Evolutionary conservation across 1,140 invertebrate genomes (phyloP).

Genomic region (Drosophila ananassae): DNA sequence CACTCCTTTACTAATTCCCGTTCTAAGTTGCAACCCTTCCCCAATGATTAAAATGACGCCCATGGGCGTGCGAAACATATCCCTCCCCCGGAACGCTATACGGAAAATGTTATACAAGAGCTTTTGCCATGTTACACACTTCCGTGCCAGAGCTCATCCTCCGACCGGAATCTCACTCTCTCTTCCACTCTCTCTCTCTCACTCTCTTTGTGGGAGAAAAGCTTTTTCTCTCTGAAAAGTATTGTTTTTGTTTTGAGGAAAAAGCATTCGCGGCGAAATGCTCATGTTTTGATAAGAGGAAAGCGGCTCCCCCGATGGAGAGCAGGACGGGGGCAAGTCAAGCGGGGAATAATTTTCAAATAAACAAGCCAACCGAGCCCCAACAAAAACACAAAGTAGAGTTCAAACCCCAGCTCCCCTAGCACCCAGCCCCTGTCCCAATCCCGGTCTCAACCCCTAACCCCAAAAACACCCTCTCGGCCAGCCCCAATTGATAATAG

Average conservation of each 20-base stretch:
- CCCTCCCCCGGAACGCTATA: constrained; percentile 19
- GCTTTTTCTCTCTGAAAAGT: constrained; percentile 42
- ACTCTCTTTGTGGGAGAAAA: constrained; percentile 14
- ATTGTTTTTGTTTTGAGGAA: constrained; percentile 65
- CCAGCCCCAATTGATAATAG: constrained; percentile 57
- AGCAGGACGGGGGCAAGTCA: constrained; percentile 6
- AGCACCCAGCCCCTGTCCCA: too few species aligned
- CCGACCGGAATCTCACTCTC: background rate
- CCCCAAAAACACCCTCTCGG: background rate
- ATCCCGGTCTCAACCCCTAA: background rate
- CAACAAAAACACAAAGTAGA: constrained; percentile 26
- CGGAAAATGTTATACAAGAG: constrained; percentile 61
- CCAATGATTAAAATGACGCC: constrained; percentile 9
- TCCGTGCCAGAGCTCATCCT: constrained; percentile 14
- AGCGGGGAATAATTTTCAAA: constrained; percentile 60
- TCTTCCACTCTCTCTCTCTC: constrained; percentile 17
- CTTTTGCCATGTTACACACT: constrained; percentile 55
- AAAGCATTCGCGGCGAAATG: constrained; percentile 57
- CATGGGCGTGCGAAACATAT: constrained; percentile 41
- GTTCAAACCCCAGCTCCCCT: background rate
- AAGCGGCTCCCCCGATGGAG: constrained; percentile 6
- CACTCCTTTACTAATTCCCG: background rate
- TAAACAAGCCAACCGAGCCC: constrained; percentile 51
- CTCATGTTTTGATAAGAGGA: constrained; percentile 67
- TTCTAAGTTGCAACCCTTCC: background rate